phyloP scores from a whole-genome alignment of 1,140 invertebrate species.

The Pararge aegeria region DNA sequence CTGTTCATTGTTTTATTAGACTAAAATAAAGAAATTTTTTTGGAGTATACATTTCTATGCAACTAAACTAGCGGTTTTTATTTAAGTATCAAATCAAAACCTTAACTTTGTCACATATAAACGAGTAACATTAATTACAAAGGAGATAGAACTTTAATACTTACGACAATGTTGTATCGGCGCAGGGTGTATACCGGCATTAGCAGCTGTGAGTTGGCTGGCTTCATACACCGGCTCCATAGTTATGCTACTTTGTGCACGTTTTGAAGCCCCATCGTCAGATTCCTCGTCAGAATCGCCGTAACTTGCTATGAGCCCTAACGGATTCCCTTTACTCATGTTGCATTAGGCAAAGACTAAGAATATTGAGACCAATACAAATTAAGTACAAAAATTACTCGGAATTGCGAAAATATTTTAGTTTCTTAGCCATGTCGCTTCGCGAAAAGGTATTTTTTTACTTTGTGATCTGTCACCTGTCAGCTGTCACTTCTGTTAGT shows the following conservation, averaged over 20 bases:
- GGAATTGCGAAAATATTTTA: neutral
- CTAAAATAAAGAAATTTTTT: too few species aligned
- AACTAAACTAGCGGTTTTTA: too few species aligned
- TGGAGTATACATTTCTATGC: too few species aligned
- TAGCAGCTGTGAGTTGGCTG: constrained; percentile 11
- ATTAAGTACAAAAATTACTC: neutral
- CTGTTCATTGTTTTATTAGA: too few species aligned
- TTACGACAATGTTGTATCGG: constrained; percentile 68
- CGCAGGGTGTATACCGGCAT: constrained; percentile 54
- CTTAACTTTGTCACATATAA: too few species aligned
- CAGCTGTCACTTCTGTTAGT: too few species aligned
- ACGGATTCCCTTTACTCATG: constrained; percentile 60
- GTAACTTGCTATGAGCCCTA: constrained; percentile 64
- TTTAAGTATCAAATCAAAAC: too few species aligned
- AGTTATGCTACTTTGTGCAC: constrained; percentile 4
- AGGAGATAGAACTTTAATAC: constrained; percentile 22
- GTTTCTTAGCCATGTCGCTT: neutral
- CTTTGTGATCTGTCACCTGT: too few species aligned
- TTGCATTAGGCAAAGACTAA: neutral
- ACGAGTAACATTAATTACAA: too few species aligned
- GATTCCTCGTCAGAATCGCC: constrained; percentile 67
- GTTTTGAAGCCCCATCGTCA: constrained; percentile 37
- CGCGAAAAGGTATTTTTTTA: neutral
- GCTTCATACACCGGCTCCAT: constrained; percentile 18
- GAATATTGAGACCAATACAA: too few species aligned